Conservation (phyloP, 2,797 vertebrate genomes). For the Spinus pinus region DNA sequence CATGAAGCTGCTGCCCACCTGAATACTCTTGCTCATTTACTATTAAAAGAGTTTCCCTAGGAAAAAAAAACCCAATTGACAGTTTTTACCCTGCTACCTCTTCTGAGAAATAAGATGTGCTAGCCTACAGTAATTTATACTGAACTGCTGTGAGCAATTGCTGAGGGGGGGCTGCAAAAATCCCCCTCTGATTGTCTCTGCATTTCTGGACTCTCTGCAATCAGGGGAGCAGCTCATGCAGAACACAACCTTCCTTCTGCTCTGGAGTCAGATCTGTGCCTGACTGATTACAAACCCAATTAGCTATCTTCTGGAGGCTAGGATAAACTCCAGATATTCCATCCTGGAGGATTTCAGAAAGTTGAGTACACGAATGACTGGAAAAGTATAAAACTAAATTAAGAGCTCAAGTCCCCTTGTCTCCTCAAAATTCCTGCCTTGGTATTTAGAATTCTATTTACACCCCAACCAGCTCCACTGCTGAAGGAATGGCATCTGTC, state of each 20-base stretch:
- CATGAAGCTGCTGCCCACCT: not conserved
- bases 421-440: not conserved
- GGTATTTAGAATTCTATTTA: slow-evolving; percentile 30
- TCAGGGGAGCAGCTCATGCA: not conserved
- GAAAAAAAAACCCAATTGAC: not conserved
- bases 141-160: not conserved
- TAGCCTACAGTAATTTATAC: not conserved
- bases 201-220: not conserved
- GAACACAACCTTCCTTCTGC: not conserved
- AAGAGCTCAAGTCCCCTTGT: not conserved
- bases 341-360: not conserved
- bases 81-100: not conserved
- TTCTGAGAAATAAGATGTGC: not conserved
- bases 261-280: not conserved
- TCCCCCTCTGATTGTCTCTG: not conserved
- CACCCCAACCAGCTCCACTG: not conserved
- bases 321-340: not conserved
- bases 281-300: not conserved
- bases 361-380: not conserved
- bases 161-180: not conserved
- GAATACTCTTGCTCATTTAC: not conserved
- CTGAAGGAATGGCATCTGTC: slow-evolving; percentile 31
- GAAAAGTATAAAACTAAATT: not conserved
- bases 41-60: not conserved
- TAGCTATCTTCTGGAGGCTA: not conserved